Conservation (phyloP, 2,888 invertebrate species). For the Acholoe squamosa region DNA sequence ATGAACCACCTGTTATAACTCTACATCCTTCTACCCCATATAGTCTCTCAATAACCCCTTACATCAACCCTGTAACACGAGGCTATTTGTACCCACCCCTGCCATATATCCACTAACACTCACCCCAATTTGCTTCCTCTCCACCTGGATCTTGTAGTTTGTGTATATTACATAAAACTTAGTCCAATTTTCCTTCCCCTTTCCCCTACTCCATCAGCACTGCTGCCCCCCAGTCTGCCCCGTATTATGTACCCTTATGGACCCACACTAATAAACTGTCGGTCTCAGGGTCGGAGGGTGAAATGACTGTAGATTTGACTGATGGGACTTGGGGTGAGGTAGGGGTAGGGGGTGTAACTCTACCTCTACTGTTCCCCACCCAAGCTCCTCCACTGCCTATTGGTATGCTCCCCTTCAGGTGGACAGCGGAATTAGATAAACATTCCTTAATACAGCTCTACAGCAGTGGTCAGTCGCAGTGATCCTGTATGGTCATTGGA, state of each 20-base stretch:
- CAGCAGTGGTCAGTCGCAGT: neutral
- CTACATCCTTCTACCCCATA: neutral
- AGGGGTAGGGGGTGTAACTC: constrained; percentile 25
- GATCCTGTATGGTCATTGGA: constrained; percentile 49
- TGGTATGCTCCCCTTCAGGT: constrained; percentile 41
- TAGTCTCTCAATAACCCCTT: neutral
- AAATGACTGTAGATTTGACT: constrained; percentile 57
- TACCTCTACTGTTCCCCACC: neutral
- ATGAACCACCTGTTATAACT: neutral
- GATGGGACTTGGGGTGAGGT: neutral
- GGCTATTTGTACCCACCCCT: neutral
- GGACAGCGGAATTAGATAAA: constrained; percentile 53
- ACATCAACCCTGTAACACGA: neutral
- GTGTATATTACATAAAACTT: constrained; percentile 24
- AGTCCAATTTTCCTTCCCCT: constrained; percentile 25
- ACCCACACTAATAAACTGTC: constrained; percentile 10
- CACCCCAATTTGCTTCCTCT: neutral
- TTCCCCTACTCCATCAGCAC: neutral
- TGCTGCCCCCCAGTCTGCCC: neutral
- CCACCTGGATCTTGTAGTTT: neutral
- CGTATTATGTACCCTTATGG: neutral
- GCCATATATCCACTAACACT: neutral
- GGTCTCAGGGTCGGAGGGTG: neutral
- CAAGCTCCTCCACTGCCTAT: neutral
- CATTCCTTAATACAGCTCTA: constrained; percentile 56